Evolutionary conservation across 2,797 vertebrate genomes (phyloP).

Genomic region (Phalloptychus januarius): DNA sequence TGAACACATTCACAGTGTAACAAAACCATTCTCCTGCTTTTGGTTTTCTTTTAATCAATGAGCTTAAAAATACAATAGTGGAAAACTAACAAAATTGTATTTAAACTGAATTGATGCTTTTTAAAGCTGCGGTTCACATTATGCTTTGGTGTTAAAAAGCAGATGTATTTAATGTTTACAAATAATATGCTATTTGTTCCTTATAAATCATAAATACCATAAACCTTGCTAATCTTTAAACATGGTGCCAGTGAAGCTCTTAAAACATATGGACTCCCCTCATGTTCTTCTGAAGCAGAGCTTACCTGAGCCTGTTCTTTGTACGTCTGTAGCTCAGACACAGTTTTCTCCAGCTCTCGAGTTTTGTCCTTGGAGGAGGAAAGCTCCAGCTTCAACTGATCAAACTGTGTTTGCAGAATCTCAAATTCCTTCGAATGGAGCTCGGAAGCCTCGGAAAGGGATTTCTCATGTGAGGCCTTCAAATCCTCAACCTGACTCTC

Average conservation of each 20-base stretch:
- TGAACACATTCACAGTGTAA: background rate
- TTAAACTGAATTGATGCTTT: background rate
- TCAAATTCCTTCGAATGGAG: constrained; percentile 76
- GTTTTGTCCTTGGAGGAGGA: constrained; percentile 72
- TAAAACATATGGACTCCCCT: background rate
- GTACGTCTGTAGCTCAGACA: constrained; percentile 83
- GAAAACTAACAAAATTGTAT: background rate
- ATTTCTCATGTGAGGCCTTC: constrained; percentile 80
- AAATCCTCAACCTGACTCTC: constrained; percentile 79
- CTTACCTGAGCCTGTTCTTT: constrained; percentile 87
- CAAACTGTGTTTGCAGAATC: constrained; percentile 72
- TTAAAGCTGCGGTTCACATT: constrained; percentile 2
- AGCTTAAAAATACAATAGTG: background rate
- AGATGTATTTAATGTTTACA: background rate
- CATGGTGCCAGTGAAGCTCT: background rate
- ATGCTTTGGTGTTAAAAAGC: background rate
- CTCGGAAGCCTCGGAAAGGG: constrained; percentile 74
- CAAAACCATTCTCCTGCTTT: background rate
- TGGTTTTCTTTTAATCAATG: background rate
- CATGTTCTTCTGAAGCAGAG: background rate
- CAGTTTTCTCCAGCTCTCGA: constrained; percentile 76
- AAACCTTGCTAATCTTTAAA: background rate
- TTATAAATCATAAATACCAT: background rate
- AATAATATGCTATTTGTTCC: background rate
- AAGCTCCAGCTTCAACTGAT: constrained; percentile 78